Evolutionary conservation across 92 coral and sea anemone genomes (phyloP), one percentile per base, ranked within the genome.

Genomic region (Porites divaricata): DNA sequence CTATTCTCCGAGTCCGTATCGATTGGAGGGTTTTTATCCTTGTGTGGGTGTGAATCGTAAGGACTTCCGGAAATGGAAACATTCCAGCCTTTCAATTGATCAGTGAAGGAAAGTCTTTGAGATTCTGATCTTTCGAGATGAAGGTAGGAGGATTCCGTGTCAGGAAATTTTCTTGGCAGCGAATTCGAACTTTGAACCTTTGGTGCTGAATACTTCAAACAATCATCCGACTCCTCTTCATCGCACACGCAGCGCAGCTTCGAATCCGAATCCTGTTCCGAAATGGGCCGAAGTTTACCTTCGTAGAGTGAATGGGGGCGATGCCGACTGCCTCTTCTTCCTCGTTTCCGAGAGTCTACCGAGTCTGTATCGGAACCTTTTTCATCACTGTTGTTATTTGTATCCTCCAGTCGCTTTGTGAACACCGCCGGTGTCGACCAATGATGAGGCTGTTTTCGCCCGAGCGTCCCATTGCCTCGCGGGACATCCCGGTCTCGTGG

Each of bases 351-450:
- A 16, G 95, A 89, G 49, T 85, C 93, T 9, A 80, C 85, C 26
- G 95, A 91, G 70, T 93, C 95, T 1, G 94, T 87, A 63, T 92
- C 94, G 19, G 93, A 90, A 63, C 76, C 88, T 23, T 80, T 77
- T 9, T 77, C 59, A 56, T 89, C 94, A 68, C 88, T 81, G 75
- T 78, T 88, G 52, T 80, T 76, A 57, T 79, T 92, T 70, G 93
- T 88, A 75, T 96, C 95, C 76, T 88, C 59, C 59, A 54, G 89
- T 14, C 63, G 79, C 53, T 78, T 84, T 48, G 95, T 84, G 77
- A 92, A 95, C 23, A 95, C 96, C 19, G 98, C 99, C 17, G 99
- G 99, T 52, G 94, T 89, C 35, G 99, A 96, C 98, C 99, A 96
- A 71, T 95, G 99, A 57, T 96, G 99, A 0, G 98, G 95, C 28